phyloP scores from a whole-genome alignment of 2,797 vertebrate genomes.

The Xyrichtys novacula region DNA sequence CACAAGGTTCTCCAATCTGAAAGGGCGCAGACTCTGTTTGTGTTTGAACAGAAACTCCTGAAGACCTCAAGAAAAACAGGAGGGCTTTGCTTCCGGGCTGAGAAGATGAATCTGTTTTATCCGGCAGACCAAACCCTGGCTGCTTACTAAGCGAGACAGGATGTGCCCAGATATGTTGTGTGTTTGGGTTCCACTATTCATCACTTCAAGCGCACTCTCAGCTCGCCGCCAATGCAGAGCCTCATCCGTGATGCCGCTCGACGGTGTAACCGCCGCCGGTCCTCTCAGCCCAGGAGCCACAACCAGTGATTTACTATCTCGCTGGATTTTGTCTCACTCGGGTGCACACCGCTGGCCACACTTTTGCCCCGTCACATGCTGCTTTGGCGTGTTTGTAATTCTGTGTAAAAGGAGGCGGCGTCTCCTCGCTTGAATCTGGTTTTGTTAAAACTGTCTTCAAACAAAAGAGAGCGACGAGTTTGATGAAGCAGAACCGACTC shows the following conservation, averaged over 20 bases:
- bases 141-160: conserved; percentile 57
- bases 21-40: conserved; percentile 44
- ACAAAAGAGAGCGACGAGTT: conserved; percentile 54
- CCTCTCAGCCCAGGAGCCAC: conserved; percentile 61
- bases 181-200: conserved; percentile 70
- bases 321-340: conserved; percentile 76
- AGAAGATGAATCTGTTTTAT: conserved; percentile 70
- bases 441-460: conserved; percentile 37
- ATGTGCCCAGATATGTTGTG: conserved; percentile 67
- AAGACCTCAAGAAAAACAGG: conserved; percentile 34
- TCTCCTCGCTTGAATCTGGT: conserved; percentile 60
- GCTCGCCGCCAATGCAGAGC: conserved; percentile 64
- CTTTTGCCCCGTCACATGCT: conserved; percentile 63
- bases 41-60: conserved; percentile 34
- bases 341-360: conserved; percentile 68
- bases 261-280: conserved; percentile 57
- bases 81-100: conserved; percentile 48
- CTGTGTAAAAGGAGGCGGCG: conserved; percentile 59
- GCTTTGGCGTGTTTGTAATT: conserved; percentile 71
- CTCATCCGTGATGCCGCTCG: conserved; percentile 63
- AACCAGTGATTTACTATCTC: conserved; percentile 80
- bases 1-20: conserved; percentile 39
- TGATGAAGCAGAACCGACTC: conserved; percentile 64
- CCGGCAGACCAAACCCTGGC: conserved; percentile 54
- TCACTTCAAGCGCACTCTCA: conserved; percentile 72